phyloP scores from a whole-genome alignment of 2,888 invertebrate genomes.

The Drosophila melanosoma region DNA sequence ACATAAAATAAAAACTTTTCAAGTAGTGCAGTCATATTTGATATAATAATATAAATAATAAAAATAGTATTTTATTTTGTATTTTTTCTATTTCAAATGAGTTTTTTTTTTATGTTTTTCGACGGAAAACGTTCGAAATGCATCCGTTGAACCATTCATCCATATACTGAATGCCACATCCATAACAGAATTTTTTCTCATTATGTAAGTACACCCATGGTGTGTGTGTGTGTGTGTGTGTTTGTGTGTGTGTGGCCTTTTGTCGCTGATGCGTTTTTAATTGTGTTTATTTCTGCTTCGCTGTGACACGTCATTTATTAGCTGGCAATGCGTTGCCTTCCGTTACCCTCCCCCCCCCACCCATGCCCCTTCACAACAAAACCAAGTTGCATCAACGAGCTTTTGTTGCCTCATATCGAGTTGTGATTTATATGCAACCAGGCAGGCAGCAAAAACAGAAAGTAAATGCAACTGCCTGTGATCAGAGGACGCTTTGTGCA shows the following conservation, averaged over 20 bases:
- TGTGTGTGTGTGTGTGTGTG: neutral
- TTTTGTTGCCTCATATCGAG: constrained; percentile 50
- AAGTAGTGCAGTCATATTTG: too few species aligned
- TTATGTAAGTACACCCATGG: neutral
- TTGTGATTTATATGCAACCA: constrained; percentile 57
- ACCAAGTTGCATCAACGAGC: constrained; percentile 9
- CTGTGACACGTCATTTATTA: constrained; percentile 78
- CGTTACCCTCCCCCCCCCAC: too few species aligned
- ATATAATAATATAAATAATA: neutral
- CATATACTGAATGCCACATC: constrained; percentile 14
- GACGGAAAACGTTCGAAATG: neutral
- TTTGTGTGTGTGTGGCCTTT: constrained; percentile 28
- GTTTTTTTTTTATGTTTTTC: neutral
- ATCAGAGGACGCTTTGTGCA: constrained; percentile 36
- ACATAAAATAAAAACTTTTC: neutral
- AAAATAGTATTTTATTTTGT: neutral
- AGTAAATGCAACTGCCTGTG: constrained; percentile 14
- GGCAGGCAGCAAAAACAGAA: neutral
- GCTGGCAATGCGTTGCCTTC: constrained; percentile 32
- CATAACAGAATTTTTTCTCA: constrained; percentile 12
- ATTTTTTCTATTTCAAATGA: neutral
- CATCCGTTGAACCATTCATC: neutral
- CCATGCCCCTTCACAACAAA: neutral
- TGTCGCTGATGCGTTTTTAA: constrained; percentile 80
- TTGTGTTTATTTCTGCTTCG: constrained; percentile 80